Evolutionary conservation across 1,140 invertebrate species (phyloP), one percentile per base, ranked within the genome.

Genomic region (Panagrolaimus sp.): DNA sequence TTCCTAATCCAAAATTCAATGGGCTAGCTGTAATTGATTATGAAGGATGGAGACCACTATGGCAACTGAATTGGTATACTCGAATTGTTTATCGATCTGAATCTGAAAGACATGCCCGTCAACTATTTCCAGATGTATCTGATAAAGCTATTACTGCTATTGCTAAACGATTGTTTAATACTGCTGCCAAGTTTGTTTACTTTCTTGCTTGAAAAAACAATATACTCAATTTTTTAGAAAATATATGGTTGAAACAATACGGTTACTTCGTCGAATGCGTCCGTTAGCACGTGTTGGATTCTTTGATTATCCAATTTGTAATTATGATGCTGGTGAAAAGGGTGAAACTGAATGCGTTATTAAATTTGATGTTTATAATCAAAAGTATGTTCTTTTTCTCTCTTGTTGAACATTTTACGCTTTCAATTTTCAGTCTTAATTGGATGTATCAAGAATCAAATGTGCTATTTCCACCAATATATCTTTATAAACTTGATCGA

Each of bases 11-110:
- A 16, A 42, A 74, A 9, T 83, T 86, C 85, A 66, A 80, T 85
- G 90, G 90, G 1, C 48, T 91, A 0, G 90, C 86, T 0, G 86
- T 92, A 9, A 90, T 92, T 73, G 90, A 91, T 83, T 91, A 91
- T 82, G 91, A 91, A 81, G 89, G 88, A 14, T 92, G 91, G 91
- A 83, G 90, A 51, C 90, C 91, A 5, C 85, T 90, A 3, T 91
- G 87, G 76, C 84, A 0, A 87, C 90, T 83, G 89, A 91, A 84
- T 90, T 89, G 85, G 89, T 87, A 2, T 84, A 27, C 43, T 23
- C 38, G 76, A 43, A 47, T 20, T 84, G 1, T 75, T 14, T 75
- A 75, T 47, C 46, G 68, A 44, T 9, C 27, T n/a, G 25, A 68
- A 9, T 68, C 75, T n/a, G 69, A 42, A 9, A 31, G 31, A 7